Conservation (phyloP, 2,113 vertebrate species). For the Macaca nemestrina region DNA sequence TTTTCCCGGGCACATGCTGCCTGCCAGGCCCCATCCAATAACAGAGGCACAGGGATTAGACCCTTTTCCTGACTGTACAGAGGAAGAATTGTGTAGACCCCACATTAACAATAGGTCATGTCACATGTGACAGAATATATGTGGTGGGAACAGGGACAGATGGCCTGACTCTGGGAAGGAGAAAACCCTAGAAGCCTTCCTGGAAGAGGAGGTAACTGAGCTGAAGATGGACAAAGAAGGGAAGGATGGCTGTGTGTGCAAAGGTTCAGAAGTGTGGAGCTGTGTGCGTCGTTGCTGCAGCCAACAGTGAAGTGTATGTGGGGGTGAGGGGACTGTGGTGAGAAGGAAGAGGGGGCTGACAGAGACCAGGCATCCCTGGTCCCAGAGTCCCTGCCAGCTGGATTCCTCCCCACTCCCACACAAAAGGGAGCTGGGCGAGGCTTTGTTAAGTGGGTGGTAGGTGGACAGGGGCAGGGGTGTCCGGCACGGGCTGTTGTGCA, state of each 20-base stretch:
- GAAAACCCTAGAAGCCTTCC: neutral
- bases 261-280: neutral
- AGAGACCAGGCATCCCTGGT: neutral
- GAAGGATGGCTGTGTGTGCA: accelerated
- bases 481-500: accelerated
- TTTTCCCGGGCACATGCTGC: accelerated
- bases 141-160: neutral
- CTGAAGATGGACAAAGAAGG: neutral
- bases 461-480: no score
- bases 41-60: neutral
- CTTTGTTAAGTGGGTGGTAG: no score
- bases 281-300: neutral
- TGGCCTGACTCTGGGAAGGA: neutral
- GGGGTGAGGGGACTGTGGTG: accelerated
- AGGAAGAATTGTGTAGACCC: neutral
- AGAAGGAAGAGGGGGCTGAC: neutral
- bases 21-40: accelerated
- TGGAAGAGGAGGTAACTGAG: neutral
- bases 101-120: neutral
- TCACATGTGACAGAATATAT: accelerated
- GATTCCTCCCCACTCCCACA: neutral
- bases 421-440: neutral
- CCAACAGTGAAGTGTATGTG: neutral
- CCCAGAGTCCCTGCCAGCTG: accelerated
- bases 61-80: neutral